These are phyloP conservation scores for Danionella dracula DNA, from an alignment of 2,797 vertebrate species.

Conservation along the genomic window DNA sequence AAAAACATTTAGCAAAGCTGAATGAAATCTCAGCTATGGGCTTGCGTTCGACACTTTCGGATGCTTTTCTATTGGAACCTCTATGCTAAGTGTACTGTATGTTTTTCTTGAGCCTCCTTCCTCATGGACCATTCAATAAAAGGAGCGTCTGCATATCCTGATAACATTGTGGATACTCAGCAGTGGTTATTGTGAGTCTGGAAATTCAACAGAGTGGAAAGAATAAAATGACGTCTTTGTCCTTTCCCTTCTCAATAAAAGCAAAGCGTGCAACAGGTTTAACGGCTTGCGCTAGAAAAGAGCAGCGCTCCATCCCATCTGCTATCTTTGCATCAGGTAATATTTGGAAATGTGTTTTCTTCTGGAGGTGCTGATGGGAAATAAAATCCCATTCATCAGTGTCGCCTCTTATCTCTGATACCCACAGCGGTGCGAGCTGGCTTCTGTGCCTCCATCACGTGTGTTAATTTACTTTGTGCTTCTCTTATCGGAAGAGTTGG, in stretches of 20 bases:
- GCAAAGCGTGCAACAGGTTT: background rate
- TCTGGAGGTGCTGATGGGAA: constrained; percentile 70
- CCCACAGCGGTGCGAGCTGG: constrained; percentile 46
- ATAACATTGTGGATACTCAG: constrained; percentile 13
- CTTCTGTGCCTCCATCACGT: constrained; percentile 48
- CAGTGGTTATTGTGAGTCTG: background rate
- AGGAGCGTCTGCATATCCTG: background rate
- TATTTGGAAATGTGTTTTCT: constrained; percentile 61
- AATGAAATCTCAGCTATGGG: no score
- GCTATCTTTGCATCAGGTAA: constrained; percentile 60
- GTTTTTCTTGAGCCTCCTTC: no score
- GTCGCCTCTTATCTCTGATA: constrained; percentile 70
- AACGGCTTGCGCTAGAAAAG: background rate
- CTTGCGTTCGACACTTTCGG: no score
- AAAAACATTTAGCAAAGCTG: no score
- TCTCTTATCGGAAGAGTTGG: constrained; percentile 66
- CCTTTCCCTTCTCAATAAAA: constrained; percentile 25
- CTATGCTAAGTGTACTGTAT: no score
- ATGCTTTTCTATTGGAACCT: no score
- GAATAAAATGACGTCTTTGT: background rate
- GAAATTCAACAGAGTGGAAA: background rate
- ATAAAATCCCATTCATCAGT: constrained; percentile 74
- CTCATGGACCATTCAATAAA: constrained; percentile 14
- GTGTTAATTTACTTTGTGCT: constrained; percentile 69
- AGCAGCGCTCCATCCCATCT: background rate